phyloP scores from a whole-genome alignment of 1,140 invertebrate species.

The Agrypnia vestita region DNA sequence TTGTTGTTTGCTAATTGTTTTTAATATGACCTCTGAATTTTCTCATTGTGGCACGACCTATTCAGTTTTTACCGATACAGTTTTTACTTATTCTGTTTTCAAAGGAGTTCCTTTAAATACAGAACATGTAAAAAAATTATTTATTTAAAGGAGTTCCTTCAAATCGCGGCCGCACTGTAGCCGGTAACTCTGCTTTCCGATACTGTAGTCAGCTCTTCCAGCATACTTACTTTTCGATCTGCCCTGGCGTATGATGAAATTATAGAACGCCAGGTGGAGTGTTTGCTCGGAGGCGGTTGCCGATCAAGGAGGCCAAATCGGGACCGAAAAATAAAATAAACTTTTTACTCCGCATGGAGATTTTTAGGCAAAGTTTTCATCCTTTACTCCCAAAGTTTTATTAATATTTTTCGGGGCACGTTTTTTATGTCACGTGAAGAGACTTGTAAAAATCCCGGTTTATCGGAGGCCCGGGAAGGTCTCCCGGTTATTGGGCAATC shows the following conservation, averaged over 20 bases:
- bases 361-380: conserved; percentile 23
- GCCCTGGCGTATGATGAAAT: conserved; percentile 16
- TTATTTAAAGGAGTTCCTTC: no score
- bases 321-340: background rate
- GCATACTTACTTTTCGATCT: background rate
- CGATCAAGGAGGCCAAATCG: background rate
- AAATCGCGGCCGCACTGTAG: background rate
- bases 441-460: conserved; percentile 3
- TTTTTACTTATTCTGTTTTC: no score
- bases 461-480: background rate
- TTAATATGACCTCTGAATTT: no score
- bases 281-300: background rate
- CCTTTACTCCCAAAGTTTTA: conserved; percentile 7
- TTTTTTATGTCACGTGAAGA: conserved; percentile 21
- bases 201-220: background rate
- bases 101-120: no score
- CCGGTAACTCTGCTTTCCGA: background rate
- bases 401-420: conserved; percentile 27
- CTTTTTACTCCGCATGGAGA: conserved; percentile 13
- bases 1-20: no score
- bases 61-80: no score
- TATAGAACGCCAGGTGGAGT: conserved; percentile 25
- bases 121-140: no score
- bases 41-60: no score
- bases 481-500: conserved; percentile 1